Evolutionary conservation across 1,140 invertebrate genomes (phyloP).

Genomic region (Pseudomyrmex gracilis): DNA sequence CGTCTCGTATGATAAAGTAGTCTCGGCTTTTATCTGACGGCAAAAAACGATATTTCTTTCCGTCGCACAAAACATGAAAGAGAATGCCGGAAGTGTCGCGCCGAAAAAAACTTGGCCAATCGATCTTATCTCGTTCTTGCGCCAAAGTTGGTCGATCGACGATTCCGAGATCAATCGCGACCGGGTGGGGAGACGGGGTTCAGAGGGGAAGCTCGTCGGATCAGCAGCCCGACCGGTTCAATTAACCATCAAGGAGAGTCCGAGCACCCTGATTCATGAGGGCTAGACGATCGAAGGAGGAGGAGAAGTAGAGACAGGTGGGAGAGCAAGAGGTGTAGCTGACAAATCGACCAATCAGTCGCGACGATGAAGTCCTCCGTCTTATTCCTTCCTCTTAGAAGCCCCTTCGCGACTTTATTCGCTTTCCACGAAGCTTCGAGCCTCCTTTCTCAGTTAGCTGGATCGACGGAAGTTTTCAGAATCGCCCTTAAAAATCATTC

Average conservation of each 20-base stretch:
- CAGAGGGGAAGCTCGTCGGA: slow-evolving; percentile 54
- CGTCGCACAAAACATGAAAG: slow-evolving; percentile 1
- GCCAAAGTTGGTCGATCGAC: slow-evolving; percentile 60
- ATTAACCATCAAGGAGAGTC: slow-evolving; percentile 74
- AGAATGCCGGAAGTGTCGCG: slow-evolving; percentile 7
- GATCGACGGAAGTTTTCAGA: slow-evolving; percentile 68
- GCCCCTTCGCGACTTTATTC: slow-evolving; percentile 63
- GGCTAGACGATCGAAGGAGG: slow-evolving; percentile 28
- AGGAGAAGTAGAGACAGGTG: slow-evolving; percentile 26
- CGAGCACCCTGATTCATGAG: slow-evolving; percentile 64
- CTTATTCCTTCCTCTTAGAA: slow-evolving; percentile 73
- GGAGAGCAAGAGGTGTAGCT: slow-evolving; percentile 52
- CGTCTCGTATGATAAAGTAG: slow-evolving; percentile 46
- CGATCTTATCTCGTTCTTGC: slow-evolving; percentile 57
- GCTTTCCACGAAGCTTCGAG: background rate
- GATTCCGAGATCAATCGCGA: slow-evolving; percentile 63
- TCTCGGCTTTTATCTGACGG: slow-evolving; percentile 31
- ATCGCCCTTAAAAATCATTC: slow-evolving; percentile 78
- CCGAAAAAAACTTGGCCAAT: slow-evolving; percentile 43
- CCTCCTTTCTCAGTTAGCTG: slow-evolving; percentile 31
- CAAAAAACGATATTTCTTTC: slow-evolving; percentile 16
- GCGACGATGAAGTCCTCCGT: slow-evolving; percentile 79
- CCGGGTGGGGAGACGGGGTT: slow-evolving; percentile 1
- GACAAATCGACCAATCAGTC: slow-evolving; percentile 81
- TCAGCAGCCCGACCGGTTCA: slow-evolving; percentile 74